Percentiles rank a stretch among this genome's conserved stretches.
Evolutionary conservation across 2,113 vertebrate species (phyloP).

Genomic region (Apteryx mantelli): DNA sequence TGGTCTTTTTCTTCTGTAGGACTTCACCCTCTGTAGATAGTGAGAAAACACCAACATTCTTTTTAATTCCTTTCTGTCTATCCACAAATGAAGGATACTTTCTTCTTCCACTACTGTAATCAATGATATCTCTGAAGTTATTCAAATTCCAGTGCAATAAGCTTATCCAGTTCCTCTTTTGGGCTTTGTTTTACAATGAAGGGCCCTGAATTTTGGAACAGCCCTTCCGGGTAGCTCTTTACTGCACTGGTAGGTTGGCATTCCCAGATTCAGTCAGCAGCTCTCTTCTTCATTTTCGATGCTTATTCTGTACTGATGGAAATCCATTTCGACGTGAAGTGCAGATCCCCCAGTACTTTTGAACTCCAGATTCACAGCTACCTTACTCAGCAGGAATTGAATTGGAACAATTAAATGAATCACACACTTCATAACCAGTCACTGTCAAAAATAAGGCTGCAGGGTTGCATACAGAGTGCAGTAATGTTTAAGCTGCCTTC

Average conservation of each 20-base stretch:
- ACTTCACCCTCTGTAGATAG: background rate
- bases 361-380: background rate
- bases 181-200: background rate
- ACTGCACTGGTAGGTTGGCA: background rate
- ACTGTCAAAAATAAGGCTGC: background rate
- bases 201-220: background rate
- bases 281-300: background rate
- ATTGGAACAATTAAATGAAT: background rate
- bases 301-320: background rate
- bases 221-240: background rate
- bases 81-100: background rate
- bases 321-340: background rate
- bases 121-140: background rate
- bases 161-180: background rate
- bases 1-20: background rate
- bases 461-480: background rate
- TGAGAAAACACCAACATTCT: background rate
- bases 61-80: background rate
- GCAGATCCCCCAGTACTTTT: background rate
- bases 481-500: background rate
- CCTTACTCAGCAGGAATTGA: background rate
- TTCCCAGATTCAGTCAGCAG: background rate
- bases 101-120: background rate
- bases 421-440: background rate
- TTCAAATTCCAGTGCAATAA: background rate